Percentiles rank a stretch among this genome's conserved stretches.
These are phyloP conservation scores for Tachysurus vachellii DNA, from an alignment of 2,113 vertebrate genomes.

Conservation along the genomic window DNA sequence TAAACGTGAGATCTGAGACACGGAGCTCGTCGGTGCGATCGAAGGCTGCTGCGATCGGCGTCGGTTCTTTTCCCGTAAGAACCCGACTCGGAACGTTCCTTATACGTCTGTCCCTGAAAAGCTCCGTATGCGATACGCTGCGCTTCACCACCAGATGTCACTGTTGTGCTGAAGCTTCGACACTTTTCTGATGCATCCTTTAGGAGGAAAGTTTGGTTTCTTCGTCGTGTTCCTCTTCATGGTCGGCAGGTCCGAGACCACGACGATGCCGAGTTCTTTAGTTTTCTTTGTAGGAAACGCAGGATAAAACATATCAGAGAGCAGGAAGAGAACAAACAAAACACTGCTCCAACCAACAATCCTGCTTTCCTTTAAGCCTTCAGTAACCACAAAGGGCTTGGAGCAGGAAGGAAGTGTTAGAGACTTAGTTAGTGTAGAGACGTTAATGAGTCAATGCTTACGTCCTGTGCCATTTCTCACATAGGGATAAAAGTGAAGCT, in stretches of 20 bases:
- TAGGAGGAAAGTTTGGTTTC: too few relatives aligned
- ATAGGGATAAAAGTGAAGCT: slow-evolving; percentile 38
- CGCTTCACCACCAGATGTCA: too few relatives aligned
- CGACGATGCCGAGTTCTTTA: too few relatives aligned
- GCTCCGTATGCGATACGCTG: too few relatives aligned
- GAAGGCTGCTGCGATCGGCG: too few relatives aligned
- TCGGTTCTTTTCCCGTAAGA: neutral
- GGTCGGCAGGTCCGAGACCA: neutral
- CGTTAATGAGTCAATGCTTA: neutral
- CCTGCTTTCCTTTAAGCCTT: slow-evolving; percentile 43
- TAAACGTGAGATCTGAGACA: too few relatives aligned
- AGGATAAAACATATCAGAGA: slow-evolving; percentile 52
- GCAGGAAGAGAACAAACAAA: neutral
- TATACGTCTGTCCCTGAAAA: too few relatives aligned
- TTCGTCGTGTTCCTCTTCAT: neutral
- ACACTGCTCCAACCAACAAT: slow-evolving; percentile 43
- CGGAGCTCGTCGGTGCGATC: too few relatives aligned
- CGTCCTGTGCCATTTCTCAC: neutral
- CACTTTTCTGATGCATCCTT: too few relatives aligned
- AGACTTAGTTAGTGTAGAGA: too few relatives aligned
- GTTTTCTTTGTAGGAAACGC: slow-evolving; percentile 30
- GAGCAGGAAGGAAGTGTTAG: neutral
- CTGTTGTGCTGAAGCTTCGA: too few relatives aligned
- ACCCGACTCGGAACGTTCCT: neutral
- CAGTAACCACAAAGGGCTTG: slow-evolving; percentile 42